phyloP scores from a whole-genome alignment of 2,797 vertebrate species.

The Xenopus petersii region DNA sequence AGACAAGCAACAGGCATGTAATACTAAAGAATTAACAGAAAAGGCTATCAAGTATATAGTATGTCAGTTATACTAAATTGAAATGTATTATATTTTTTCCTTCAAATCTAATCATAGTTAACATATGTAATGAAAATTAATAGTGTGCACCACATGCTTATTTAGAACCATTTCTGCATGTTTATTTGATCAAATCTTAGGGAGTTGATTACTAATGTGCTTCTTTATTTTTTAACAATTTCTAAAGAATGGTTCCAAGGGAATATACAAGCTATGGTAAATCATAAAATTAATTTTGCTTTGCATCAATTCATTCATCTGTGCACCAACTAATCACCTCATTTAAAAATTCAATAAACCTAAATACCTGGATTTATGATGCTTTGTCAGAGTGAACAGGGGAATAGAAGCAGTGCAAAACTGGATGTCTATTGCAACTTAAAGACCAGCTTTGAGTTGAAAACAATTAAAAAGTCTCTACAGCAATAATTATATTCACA shows the following conservation, averaged over 20 bases:
- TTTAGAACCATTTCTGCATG: conserved; percentile 30
- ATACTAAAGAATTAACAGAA: no score
- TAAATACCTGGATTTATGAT: conserved; percentile 79
- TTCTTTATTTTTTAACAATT: conserved; percentile 68
- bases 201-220: conserved; percentile 67
- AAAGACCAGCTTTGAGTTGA: conserved; percentile 73
- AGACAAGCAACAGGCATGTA: no score
- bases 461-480: conserved; percentile 76
- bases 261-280: conserved; percentile 68
- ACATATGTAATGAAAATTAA: conserved; percentile 64
- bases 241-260: conserved; percentile 67
- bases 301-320: conserved; percentile 72
- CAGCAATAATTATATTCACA: conserved; percentile 75
- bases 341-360: conserved; percentile 81
- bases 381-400: conserved; percentile 72
- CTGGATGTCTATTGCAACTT: conserved; percentile 70
- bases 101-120: conserved; percentile 38
- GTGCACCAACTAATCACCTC: conserved; percentile 72
- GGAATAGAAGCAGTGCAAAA: conserved; percentile 68
- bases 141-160: conserved; percentile 51
- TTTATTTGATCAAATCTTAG: conserved; percentile 60
- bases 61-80: not conserved
- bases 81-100: not conserved
- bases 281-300: conserved; percentile 80
- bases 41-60: no score